phyloP scores from a whole-genome alignment of 2,888 invertebrate species.

The Agrenia bidenticulata region DNA sequence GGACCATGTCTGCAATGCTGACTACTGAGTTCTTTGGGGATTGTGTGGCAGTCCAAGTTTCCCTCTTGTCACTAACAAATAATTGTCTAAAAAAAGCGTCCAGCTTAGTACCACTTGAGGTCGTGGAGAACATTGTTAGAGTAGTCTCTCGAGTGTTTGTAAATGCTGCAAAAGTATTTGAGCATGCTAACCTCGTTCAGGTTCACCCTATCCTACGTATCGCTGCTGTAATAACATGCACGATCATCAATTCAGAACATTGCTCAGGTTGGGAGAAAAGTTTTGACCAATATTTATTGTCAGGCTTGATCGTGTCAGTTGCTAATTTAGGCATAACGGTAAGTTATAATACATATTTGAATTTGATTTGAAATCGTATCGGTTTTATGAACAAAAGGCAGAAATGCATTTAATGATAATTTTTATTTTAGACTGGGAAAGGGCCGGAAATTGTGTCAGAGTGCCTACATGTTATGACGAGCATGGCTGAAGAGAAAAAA shows the following conservation, averaged over 20 bases:
- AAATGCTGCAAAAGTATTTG: conserved; percentile 29
- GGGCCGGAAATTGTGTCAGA: conserved; percentile 41
- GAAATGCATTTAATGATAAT: neutral
- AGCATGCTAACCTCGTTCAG: conserved; percentile 19
- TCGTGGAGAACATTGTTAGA: conserved; percentile 40
- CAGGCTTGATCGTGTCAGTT: neutral
- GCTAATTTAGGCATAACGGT: neutral
- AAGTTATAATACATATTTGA: neutral
- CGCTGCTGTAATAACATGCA: conserved; percentile 31
- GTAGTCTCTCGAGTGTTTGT: conserved; percentile 41
- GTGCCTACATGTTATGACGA: conserved; percentile 40
- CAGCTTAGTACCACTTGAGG: conserved; percentile 22
- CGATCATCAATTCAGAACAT: conserved; percentile 30
- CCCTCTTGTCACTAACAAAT: conserved; percentile 39
- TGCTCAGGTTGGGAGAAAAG: neutral
- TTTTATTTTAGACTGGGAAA: conserved; percentile 33
- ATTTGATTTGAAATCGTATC: no score
- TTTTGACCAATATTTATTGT: neutral
- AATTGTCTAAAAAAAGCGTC: conserved; percentile 32
- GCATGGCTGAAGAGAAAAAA: conserved; percentile 32
- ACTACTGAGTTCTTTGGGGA: conserved; percentile 26
- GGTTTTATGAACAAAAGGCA: no score
- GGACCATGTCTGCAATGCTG: conserved; percentile 15
- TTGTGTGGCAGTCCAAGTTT: conserved; percentile 30
- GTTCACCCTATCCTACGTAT: conserved; percentile 35